phyloP scores from a whole-genome alignment of 2,113 vertebrate genomes.

The Sylvicapra grimmia region DNA sequence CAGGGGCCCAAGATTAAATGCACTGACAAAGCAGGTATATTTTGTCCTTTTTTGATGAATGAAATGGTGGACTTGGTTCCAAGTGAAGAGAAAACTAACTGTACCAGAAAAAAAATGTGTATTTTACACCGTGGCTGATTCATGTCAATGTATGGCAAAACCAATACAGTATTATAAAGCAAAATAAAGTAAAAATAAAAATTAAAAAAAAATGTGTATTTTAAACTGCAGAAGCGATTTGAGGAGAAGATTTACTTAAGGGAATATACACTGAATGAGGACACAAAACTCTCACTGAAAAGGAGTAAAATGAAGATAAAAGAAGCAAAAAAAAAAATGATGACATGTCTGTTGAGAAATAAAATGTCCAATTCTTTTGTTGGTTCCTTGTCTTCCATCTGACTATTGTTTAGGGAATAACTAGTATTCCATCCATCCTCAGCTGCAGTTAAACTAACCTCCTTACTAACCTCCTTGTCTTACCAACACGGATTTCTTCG shows the following conservation, averaged over 20 bases:
- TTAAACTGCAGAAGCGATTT: background rate
- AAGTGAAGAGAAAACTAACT: background rate
- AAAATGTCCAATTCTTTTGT: background rate
- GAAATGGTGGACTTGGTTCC: background rate
- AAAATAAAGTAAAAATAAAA: too few species aligned
- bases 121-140: background rate
- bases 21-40: background rate
- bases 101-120: background rate
- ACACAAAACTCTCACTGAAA: constrained; percentile 1
- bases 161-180: too few species aligned
- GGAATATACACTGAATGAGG: background rate
- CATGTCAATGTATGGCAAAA: too few species aligned
- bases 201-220: background rate
- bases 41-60: constrained; percentile 14
- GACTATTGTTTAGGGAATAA: background rate
- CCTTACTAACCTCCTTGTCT: background rate
- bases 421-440: background rate
- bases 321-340: background rate
- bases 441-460: background rate
- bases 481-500: background rate
- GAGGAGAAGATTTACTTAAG: background rate
- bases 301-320: background rate
- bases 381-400: background rate
- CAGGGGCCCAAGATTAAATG: background rate
- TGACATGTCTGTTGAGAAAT: background rate